Evolutionary conservation across 2,888 invertebrate genomes (phyloP).

Genomic region (Lepeophtheirus nordmannii): DNA sequence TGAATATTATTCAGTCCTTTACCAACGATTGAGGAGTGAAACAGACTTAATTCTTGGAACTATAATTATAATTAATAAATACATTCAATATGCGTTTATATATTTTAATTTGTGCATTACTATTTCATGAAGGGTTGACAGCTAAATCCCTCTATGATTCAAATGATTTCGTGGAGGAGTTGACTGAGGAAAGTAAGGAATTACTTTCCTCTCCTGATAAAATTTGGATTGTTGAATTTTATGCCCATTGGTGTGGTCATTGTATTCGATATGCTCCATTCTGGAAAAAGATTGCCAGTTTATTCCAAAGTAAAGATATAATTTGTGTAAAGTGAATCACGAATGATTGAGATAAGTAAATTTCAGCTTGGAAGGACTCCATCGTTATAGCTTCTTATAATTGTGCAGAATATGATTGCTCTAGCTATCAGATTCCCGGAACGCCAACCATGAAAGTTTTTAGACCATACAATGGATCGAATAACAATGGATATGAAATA

Average conservation of each 20-base stretch:
- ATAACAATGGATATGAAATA: background rate
- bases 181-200: background rate
- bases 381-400: slow-evolving; percentile 2
- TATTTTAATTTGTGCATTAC: no score
- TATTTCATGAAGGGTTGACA: background rate
- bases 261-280: slow-evolving; percentile 41
- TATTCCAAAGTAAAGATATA: slow-evolving; percentile 35
- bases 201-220: slow-evolving; percentile 31
- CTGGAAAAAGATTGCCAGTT: slow-evolving; percentile 41
- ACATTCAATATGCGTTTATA: no score
- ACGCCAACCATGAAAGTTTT: slow-evolving; percentile 21
- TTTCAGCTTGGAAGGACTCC: background rate
- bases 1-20: no score
- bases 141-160: slow-evolving; percentile 10
- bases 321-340: background rate
- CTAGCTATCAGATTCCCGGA: background rate
- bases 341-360: background rate
- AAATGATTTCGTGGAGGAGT: slow-evolving; percentile 7
- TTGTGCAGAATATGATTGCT: slow-evolving; percentile 11
- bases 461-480: background rate
- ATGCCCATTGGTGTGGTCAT: slow-evolving; percentile 41
- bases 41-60: no score
- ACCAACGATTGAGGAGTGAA: no score
- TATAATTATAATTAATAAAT: no score
- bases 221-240: slow-evolving; percentile 43